These are phyloP conservation scores for Rhea pennata DNA, from an alignment of 2,113 vertebrate genomes.

Conservation along the genomic window DNA sequence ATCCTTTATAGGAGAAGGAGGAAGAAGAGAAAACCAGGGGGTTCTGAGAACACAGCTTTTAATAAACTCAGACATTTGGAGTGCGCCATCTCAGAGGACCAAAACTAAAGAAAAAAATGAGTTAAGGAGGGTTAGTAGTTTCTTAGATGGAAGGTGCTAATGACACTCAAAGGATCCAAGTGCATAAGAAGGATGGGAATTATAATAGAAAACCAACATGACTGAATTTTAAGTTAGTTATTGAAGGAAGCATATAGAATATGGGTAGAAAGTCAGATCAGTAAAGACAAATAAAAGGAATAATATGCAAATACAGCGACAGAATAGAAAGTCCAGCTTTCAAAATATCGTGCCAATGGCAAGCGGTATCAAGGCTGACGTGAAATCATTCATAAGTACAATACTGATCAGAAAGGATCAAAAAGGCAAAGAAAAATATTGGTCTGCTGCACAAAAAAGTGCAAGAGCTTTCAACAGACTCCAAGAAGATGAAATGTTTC, in stretches of 20 bases:
- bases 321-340: background rate
- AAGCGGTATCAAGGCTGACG: background rate
- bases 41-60: background rate
- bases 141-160: background rate
- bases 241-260: background rate
- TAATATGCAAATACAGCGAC: background rate
- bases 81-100: background rate
- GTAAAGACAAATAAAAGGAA: background rate
- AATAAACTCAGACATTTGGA: background rate
- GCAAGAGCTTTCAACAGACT: background rate
- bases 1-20: background rate
- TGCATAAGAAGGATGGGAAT: background rate
- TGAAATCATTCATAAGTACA: background rate
- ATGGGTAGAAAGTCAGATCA: background rate
- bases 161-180: background rate
- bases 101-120: background rate
- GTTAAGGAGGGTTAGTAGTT: background rate
- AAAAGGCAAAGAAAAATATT: background rate
- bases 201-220: background rate
- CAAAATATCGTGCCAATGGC: background rate
- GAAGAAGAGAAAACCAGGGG: background rate
- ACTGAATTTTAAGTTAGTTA: background rate
- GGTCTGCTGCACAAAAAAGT: background rate
- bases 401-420: background rate
- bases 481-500: background rate